Conservation (phyloP, 2,797 vertebrate species). For the Enteromius anoplus region DNA sequence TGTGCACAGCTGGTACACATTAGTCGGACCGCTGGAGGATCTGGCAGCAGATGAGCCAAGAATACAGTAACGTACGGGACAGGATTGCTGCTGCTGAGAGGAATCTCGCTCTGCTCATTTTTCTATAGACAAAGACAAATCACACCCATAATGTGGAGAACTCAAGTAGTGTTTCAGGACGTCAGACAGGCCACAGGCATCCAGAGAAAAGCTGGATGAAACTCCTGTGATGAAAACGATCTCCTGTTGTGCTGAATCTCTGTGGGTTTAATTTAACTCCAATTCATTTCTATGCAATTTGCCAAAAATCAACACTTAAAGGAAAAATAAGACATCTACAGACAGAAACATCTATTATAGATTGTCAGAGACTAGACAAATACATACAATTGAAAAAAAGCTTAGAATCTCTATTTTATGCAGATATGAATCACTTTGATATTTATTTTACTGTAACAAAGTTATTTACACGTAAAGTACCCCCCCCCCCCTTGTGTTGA, state of each 20-base stretch:
- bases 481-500: no score
- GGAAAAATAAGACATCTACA: background rate
- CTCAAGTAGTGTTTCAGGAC: background rate
- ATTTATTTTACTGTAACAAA: no score
- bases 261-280: background rate
- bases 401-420: no score
- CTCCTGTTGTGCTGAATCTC: background rate
- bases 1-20: background rate
- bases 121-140: background rate
- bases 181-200: background rate
- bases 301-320: background rate
- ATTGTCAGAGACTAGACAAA: background rate
- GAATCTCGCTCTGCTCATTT: background rate
- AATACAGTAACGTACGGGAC: background rate
- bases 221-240: background rate
- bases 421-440: no score
- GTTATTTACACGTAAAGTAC: no score
- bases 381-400: no score
- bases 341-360: background rate
- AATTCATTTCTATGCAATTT: background rate
- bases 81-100: background rate
- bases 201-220: background rate
- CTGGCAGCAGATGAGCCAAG: background rate
- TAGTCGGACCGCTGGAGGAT: background rate
- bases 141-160: background rate